Conservation (phyloP, 2,888 invertebrate genomes). For the Caradrina kadenii region DNA sequence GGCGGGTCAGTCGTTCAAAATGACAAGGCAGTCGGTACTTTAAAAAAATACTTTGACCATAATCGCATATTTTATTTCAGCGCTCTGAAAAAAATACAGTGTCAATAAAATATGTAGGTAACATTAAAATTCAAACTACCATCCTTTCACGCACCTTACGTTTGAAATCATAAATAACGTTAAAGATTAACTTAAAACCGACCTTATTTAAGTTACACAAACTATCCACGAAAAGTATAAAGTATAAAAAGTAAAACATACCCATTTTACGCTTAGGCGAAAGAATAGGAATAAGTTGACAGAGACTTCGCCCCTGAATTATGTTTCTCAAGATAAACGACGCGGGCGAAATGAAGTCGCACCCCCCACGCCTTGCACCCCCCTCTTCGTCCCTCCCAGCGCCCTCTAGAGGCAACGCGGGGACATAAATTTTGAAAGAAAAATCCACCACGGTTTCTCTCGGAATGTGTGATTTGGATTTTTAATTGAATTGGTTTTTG, state of each 20-base stretch:
- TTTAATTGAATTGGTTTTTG: conserved; percentile 86
- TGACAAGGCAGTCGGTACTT: too few relatives aligned
- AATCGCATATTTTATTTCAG: neutral
- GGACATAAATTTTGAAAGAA: conserved; percentile 89
- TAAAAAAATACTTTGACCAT: neutral
- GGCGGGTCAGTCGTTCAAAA: too few relatives aligned
- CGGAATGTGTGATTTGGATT: conserved; percentile 89
- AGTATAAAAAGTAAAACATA: conserved; percentile 80
- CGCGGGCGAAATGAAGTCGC: conserved; percentile 94
- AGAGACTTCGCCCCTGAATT: conserved; percentile 91
- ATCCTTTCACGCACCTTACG: conserved; percentile 18
- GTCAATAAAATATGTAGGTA: neutral
- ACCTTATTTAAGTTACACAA: conserved; percentile 48
- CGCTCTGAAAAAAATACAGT: neutral
- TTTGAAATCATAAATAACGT: conserved; percentile 45
- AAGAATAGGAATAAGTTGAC: conserved; percentile 91
- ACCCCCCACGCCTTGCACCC: conserved; percentile 75
- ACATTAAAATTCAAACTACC: conserved; percentile 15
- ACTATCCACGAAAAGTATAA: conserved; percentile 57
- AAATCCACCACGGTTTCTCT: conserved; percentile 88
- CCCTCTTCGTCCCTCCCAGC: conserved; percentile 68
- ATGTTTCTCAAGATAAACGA: conserved; percentile 93
- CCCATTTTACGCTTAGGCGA: conserved; percentile 89
- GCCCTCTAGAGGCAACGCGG: conserved; percentile 81
- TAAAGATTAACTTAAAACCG: conserved; percentile 48